Percentiles rank a stretch among this genome's conserved stretches.
phyloP scores from a whole-genome alignment of 2,113 vertebrate species.

The Podarcis cretensis region DNA sequence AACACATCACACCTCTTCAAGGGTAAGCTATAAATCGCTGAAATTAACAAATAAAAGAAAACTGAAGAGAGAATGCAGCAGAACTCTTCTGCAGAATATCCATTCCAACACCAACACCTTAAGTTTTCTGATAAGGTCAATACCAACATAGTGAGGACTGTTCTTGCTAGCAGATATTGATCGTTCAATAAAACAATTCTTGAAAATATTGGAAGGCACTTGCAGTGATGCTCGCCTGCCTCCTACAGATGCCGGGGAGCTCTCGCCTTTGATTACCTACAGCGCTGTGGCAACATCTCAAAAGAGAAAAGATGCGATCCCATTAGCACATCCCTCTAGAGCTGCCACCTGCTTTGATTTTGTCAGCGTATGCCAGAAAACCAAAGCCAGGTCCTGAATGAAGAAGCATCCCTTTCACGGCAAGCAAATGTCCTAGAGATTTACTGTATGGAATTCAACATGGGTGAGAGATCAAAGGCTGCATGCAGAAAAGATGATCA shows the following conservation, averaged over 20 bases:
- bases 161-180: neutral
- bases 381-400: neutral
- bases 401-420: neutral
- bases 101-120: neutral
- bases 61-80: neutral
- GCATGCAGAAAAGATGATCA: neutral
- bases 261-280: neutral
- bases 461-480: neutral
- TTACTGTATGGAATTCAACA: neutral
- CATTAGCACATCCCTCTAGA: neutral
- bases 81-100: neutral
- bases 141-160: neutral
- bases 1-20: neutral
- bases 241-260: neutral
- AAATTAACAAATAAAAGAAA: neutral
- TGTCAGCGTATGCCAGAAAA: neutral
- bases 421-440: neutral
- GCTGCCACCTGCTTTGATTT: neutral
- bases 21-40: neutral
- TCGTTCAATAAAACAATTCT: neutral
- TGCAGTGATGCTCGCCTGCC: neutral
- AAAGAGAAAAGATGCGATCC: neutral
- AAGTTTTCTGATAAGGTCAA: neutral
- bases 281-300: neutral
- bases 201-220: slow-evolving; percentile 10